phyloP scores from a whole-genome alignment of 2,888 invertebrate genomes.

The Colostygia pectinataria region DNA sequence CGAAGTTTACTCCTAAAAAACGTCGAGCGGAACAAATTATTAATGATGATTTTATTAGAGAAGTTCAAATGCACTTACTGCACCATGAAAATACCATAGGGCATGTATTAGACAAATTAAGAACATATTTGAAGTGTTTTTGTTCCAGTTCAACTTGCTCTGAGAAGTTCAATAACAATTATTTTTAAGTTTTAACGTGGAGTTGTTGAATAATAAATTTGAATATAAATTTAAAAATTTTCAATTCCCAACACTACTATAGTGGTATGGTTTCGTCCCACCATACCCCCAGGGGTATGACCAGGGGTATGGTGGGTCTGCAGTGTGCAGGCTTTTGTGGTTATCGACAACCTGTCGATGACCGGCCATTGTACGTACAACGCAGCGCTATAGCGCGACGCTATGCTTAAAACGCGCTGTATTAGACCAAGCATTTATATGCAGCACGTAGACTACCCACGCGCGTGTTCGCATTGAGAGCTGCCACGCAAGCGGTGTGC shows the following conservation, averaged over 20 bases:
- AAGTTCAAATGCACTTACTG: conserved; percentile 4
- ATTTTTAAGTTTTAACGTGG: conserved; percentile 2
- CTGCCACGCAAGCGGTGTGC: no score
- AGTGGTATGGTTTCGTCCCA: conserved; percentile 1
- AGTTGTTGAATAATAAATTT: neutral
- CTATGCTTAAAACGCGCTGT: no score
- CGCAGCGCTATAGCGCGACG: no score
- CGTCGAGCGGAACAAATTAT: conserved; percentile 1
- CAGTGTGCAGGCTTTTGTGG: no score
- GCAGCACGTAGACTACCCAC: no score
- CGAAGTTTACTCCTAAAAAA: conserved; percentile 1
- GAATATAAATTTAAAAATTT: no score
- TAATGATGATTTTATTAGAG: conserved; percentile 2
- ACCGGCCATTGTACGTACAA: no score
- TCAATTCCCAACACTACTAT: neutral
- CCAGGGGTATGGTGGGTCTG: neutral
- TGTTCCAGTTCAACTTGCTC: conserved; percentile 1
- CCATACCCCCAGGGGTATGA: neutral
- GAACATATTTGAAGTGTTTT: conserved; percentile 3
- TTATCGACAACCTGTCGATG: no score
- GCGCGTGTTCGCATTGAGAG: no score
- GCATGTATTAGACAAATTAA: neutral
- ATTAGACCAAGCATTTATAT: no score
- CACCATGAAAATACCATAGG: conserved; percentile 2
- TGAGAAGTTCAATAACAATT: conserved; percentile 3